Percentiles rank a stretch among this genome's conserved stretches.
Evolutionary conservation across 2,888 invertebrate genomes (phyloP).

Genomic region (Apodemia mormo): DNA sequence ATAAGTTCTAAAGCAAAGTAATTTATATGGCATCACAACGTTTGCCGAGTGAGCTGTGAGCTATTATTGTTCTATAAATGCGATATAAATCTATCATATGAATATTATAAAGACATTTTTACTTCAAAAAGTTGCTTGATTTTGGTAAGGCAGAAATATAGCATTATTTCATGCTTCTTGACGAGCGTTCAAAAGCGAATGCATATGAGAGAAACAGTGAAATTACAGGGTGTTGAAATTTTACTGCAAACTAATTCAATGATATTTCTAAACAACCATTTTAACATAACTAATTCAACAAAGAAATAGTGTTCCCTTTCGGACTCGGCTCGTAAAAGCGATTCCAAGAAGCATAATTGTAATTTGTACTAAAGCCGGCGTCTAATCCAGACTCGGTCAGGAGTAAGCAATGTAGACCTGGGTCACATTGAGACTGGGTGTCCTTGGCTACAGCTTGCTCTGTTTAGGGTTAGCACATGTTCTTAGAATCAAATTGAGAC

Average conservation of each 20-base stretch:
- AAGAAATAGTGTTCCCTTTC: constrained; percentile 30
- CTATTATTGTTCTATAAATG: too few species aligned
- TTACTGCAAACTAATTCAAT: neutral
- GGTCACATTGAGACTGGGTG: constrained; percentile 75
- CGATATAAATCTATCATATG: too few species aligned
- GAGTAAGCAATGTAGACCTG: constrained; percentile 60
- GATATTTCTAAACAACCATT: constrained; percentile 11
- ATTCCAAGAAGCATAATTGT: constrained; percentile 42
- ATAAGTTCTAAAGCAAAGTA: too few species aligned
- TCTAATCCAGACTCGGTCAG: constrained; percentile 37
- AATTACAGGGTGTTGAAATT: neutral
- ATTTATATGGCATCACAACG: too few species aligned
- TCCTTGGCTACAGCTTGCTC: constrained; percentile 53
- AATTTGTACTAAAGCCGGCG: constrained; percentile 38
- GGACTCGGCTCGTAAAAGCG: constrained; percentile 33
- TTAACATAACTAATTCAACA: constrained; percentile 31
- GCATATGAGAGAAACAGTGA: neutral
- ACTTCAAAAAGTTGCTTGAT: too few species aligned
- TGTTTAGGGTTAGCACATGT: constrained; percentile 42
- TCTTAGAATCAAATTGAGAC: too few species aligned
- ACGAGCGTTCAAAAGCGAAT: too few species aligned
- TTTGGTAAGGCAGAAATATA: too few species aligned
- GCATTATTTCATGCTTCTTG: too few species aligned
- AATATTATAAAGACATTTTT: too few species aligned
- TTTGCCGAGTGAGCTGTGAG: too few species aligned